A percentile compares a stretch with the other conserved stretches of the same genome.
phyloP scores from a whole-genome alignment of 37 sponge, comb jelly and placozoan species.

The Ianthella basta region DNA sequence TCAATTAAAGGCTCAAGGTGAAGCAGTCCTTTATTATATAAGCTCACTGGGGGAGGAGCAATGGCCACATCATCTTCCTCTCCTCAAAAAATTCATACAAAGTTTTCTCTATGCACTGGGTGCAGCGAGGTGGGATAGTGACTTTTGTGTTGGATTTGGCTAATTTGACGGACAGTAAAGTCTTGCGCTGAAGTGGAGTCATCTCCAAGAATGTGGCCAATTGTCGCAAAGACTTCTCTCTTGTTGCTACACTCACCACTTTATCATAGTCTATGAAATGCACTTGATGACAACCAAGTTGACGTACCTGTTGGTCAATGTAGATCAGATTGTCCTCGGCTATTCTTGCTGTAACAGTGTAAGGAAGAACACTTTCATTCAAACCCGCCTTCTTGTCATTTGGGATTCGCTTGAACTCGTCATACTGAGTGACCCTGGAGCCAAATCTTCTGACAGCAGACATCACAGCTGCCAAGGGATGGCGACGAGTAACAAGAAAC shows the following conservation, averaged over 20 bases:
- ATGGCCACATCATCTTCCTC: slow-evolving; percentile 13
- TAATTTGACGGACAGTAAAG: background rate
- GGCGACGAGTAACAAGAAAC: slow-evolving; percentile 2
- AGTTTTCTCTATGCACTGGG: background rate
- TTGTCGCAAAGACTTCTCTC: background rate
- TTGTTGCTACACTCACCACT: background rate
- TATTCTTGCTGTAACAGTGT: background rate
- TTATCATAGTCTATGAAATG: background rate
- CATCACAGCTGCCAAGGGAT: slow-evolving; percentile 3
- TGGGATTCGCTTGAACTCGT: background rate
- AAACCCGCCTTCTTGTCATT: background rate
- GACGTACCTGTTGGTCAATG: slow-evolving; percentile 12
- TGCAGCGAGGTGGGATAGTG: slow-evolving; percentile 4
- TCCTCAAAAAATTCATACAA: slow-evolving; percentile 28
- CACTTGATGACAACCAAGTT: slow-evolving; percentile 8
- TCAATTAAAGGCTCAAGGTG: no score
- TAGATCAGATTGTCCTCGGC: slow-evolving; percentile 21
- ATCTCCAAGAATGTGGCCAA: background rate
- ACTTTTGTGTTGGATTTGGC: background rate
- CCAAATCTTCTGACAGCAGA: slow-evolving; percentile 22
- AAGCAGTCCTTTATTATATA: no score
- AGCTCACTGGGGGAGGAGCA: no score
- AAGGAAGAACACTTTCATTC: background rate
- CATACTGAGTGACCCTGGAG: background rate
- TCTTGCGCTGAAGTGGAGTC: background rate